Percentiles rank a stretch among this genome's conserved stretches.
These are phyloP conservation scores for Podabrus alpinus DNA, from an alignment of 2,888 invertebrate species.

Conservation along the genomic window DNA sequence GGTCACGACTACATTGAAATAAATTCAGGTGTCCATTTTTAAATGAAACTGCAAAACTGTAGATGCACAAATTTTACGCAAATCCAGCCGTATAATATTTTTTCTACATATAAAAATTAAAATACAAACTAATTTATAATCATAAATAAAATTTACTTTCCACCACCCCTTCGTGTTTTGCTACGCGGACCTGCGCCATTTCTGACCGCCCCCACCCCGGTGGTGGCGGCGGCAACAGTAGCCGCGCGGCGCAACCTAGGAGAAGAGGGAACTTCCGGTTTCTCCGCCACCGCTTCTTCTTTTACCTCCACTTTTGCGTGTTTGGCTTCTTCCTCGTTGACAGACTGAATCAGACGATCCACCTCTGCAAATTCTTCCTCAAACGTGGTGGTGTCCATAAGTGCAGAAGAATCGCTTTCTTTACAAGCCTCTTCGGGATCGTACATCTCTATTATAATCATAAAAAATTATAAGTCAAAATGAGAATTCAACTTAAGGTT, in stretches of 20 bases:
- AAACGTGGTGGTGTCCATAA: slow-evolving; percentile 48
- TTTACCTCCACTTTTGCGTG: slow-evolving; percentile 26
- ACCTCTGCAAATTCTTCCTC: slow-evolving; percentile 56
- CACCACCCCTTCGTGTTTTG: slow-evolving; percentile 36
- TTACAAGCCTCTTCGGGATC: slow-evolving; percentile 51
- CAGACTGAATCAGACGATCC: slow-evolving; percentile 51
- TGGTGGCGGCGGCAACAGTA: slow-evolving; percentile 1
- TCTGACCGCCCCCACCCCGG: slow-evolving; percentile 39
- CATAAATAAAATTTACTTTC: background rate
- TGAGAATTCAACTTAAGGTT: background rate
- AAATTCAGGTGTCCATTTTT: background rate
- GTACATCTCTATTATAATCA: slow-evolving; percentile 46
- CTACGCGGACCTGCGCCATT: slow-evolving; percentile 50
- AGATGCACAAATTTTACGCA: background rate
- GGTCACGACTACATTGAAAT: background rate
- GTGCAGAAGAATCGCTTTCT: slow-evolving; percentile 36
- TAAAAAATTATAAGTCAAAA: background rate
- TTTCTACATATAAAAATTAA: background rate
- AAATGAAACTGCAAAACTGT: background rate
- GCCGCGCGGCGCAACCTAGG: slow-evolving; percentile 1
- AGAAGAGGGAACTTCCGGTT: background rate
- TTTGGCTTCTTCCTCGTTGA: slow-evolving; percentile 39
- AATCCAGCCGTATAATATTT: background rate
- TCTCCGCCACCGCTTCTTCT: slow-evolving; percentile 23
- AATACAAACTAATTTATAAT: background rate